Evolutionary conservation across 2,113 vertebrate genomes (phyloP).

Genomic region (Hassar affinis): DNA sequence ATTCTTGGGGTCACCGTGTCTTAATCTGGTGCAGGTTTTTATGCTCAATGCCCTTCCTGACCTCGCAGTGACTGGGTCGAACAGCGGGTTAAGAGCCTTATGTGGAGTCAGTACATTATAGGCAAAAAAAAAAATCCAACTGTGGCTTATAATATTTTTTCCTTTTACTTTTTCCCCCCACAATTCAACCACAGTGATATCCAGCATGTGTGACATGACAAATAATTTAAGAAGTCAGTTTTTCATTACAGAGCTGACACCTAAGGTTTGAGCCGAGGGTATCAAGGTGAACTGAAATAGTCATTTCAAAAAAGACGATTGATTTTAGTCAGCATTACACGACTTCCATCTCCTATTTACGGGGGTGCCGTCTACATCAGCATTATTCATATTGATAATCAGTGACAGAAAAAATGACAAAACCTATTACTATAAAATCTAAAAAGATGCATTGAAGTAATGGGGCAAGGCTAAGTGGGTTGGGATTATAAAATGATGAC

Average conservation of each 20-base stretch:
- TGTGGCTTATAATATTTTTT: not conserved
- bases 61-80: no score
- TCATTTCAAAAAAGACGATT: not conserved
- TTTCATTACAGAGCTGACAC: not conserved
- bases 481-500: not conserved
- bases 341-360: not conserved
- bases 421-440: not conserved
- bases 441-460: not conserved
- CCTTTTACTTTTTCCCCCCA: not conserved
- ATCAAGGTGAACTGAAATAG: not conserved
- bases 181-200: not conserved
- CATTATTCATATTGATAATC: slow-evolving; percentile 2
- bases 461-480: not conserved
- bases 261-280: not conserved
- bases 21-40: no score
- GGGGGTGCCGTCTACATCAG: not conserved
- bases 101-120: not conserved
- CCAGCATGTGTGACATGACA: not conserved
- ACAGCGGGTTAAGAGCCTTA: no score
- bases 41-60: no score
- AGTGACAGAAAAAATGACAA: not conserved
- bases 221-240: not conserved
- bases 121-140: not conserved
- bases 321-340: not conserved
- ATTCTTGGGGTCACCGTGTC: no score